phyloP scores from a whole-genome alignment of 2,113 vertebrate genomes.

The Equus przewalskii region DNA sequence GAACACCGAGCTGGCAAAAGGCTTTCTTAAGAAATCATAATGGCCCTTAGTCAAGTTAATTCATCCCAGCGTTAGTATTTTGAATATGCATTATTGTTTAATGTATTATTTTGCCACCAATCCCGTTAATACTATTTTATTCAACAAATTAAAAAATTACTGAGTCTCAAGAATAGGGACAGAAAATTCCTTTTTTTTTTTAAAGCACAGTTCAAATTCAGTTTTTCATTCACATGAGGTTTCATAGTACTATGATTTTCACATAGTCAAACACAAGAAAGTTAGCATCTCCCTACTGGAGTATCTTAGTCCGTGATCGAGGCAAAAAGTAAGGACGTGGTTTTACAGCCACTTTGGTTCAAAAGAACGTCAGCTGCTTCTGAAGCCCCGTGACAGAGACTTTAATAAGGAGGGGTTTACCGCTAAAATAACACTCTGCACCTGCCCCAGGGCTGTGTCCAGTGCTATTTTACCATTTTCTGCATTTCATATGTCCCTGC shows the following conservation, averaged over 20 bases:
- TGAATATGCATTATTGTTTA: neutral
- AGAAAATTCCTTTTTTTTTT: neutral
- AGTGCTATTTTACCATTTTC: slow-evolving; percentile 67
- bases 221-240: neutral
- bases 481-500: slow-evolving; percentile 65
- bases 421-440: slow-evolving; percentile 70
- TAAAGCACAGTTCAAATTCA: neutral
- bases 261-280: neutral
- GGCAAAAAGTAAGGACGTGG: neutral
- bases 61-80: neutral
- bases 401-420: slow-evolving; percentile 75
- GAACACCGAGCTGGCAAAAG: neutral
- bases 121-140: neutral
- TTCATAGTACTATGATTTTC: neutral
- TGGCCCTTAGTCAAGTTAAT: neutral
- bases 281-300: no score
- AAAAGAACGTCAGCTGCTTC: slow-evolving; percentile 65
- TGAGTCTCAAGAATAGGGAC: neutral
- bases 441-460: slow-evolving; percentile 70
- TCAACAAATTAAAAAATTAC: neutral
- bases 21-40: neutral
- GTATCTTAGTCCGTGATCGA: neutral
- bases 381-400: slow-evolving; percentile 43
- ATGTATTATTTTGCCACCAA: neutral
- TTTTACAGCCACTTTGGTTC: neutral